Conservation (phyloP, 2,797 vertebrate species). For the Pantherophis vulpinus region DNA sequence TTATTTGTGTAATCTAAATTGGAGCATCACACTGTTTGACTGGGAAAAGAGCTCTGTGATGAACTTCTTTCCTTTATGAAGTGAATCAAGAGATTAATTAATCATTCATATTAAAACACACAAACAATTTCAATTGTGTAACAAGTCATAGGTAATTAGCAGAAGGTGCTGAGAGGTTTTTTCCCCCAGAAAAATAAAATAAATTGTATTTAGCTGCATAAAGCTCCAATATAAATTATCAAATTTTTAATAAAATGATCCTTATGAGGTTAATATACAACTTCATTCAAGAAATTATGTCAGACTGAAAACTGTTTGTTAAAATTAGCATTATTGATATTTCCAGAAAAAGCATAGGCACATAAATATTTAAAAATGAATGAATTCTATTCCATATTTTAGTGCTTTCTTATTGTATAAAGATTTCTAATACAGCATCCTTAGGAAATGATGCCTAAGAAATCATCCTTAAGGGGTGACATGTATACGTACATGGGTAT, state of each 20-base stretch:
- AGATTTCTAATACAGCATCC: background rate
- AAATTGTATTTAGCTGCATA: background rate
- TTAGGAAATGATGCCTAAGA: background rate
- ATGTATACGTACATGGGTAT: background rate
- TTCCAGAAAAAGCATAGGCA: conserved; percentile 17
- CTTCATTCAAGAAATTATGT: conserved; percentile 41
- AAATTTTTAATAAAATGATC: conserved; percentile 40
- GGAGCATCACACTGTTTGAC: conserved; percentile 29
- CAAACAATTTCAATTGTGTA: conserved; percentile 2
- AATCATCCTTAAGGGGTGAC: background rate
- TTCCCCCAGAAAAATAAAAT: background rate
- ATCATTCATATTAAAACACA: background rate
- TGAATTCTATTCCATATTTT: conserved; percentile 18
- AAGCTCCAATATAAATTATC: conserved; percentile 29
- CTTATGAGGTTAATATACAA: conserved; percentile 3
- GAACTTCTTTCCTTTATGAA: background rate
- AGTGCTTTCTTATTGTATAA: background rate
- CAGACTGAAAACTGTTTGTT: background rate
- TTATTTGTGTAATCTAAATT: conserved; percentile 36
- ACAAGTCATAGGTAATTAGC: background rate
- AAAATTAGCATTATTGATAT: conserved; percentile 5
- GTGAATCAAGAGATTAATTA: background rate
- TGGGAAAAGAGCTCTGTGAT: background rate
- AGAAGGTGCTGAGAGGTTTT: background rate
- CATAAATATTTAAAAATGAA: background rate